Evolutionary conservation across 1,140 invertebrate species (phyloP).

Genomic region (Trissolcus basalis): DNA sequence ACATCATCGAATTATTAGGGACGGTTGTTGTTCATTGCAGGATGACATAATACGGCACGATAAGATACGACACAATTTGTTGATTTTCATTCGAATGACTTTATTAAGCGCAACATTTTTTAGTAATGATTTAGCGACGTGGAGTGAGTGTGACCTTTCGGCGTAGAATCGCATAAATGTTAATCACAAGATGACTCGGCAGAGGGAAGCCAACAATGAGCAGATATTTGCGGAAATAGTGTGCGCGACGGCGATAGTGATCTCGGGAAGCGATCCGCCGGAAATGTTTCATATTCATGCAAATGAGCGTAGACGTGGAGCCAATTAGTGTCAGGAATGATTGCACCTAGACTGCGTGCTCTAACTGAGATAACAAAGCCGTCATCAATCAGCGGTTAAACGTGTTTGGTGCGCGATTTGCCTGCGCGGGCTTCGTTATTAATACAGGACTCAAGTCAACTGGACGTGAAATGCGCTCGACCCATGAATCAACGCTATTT

Average conservation of each 20-base stretch:
- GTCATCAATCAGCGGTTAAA: conserved; percentile 30
- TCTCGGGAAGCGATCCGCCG: conserved; percentile 5
- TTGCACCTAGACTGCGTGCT: conserved; percentile 8
- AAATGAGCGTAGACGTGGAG: background rate
- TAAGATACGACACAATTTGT: background rate
- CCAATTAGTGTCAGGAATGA: conserved; percentile 21
- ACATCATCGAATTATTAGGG: too few relatives aligned
- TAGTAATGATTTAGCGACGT: conserved; percentile 24
- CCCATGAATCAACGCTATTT: too few relatives aligned
- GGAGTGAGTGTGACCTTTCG: conserved; percentile 18
- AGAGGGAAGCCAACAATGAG: conserved; percentile 24
- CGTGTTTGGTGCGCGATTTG: conserved; percentile 27
- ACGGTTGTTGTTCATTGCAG: too few relatives aligned
- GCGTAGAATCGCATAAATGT: conserved; percentile 32
- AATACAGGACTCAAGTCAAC: conserved; percentile 33
- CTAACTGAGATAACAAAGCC: conserved; percentile 20
- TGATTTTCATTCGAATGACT: background rate
- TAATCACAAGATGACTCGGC: conserved; percentile 36
- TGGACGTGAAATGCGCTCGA: conserved; percentile 41
- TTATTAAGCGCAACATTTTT: background rate
- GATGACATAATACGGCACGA: too few relatives aligned
- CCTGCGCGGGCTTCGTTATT: conserved; percentile 30
- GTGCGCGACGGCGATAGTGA: conserved; percentile 3
- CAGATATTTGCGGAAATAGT: conserved; percentile 27
- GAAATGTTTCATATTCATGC: conserved; percentile 18